Evolutionary conservation across 2,797 vertebrate genomes (phyloP).

Genomic region (Falco concolor): DNA sequence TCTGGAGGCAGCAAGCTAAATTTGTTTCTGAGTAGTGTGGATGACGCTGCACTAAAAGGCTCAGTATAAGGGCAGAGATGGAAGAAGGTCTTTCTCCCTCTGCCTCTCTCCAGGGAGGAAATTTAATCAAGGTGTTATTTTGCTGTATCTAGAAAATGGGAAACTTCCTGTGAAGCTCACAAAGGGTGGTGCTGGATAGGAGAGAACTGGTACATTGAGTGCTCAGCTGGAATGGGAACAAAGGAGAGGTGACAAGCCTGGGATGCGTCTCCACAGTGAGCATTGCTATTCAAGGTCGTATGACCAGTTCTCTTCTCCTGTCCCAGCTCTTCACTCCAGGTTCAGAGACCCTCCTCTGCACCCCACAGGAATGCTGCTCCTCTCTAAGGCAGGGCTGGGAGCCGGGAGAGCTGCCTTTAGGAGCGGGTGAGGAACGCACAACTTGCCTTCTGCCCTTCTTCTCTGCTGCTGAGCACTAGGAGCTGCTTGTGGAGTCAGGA

Average conservation of each 20-base stretch:
- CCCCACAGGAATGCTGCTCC: background rate
- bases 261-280: background rate
- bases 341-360: background rate
- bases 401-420: background rate
- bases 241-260: background rate
- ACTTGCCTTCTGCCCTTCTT: background rate
- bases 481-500: background rate
- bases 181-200: constrained; percentile 23
- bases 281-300: background rate
- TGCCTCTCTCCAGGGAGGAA: background rate
- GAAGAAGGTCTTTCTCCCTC: background rate
- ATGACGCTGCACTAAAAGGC: background rate
- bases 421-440: background rate
- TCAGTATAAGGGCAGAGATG: background rate
- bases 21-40: background rate
- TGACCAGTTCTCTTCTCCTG: background rate
- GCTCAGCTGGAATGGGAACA: constrained; percentile 11
- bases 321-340: background rate
- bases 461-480: background rate
- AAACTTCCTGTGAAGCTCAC: background rate
- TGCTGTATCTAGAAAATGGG: background rate
- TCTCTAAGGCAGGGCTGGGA: background rate
- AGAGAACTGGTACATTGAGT: constrained; percentile 33
- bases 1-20: background rate
- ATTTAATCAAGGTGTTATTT: constrained; percentile 15